These are phyloP conservation scores for Lophius piscatorius DNA, from an alignment of 2,113 vertebrate species.

Conservation along the genomic window DNA sequence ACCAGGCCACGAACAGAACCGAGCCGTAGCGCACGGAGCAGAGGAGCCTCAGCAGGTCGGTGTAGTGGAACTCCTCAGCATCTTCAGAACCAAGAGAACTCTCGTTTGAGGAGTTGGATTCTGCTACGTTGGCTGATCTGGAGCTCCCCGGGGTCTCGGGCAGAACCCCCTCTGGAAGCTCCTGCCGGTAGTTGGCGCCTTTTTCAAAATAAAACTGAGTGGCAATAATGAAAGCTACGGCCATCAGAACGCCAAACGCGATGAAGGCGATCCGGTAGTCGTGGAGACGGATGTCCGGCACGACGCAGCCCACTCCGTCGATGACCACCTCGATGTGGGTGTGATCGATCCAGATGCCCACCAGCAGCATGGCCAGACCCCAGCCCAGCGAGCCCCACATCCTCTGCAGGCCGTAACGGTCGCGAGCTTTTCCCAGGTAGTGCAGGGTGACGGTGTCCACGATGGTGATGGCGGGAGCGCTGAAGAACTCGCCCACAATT, in stretches of 20 bases:
- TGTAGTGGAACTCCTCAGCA: constrained; percentile 82
- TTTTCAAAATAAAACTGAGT: constrained; percentile 94
- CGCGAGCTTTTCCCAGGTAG: constrained; percentile 91
- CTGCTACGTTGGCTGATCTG: not conserved
- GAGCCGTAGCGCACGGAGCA: constrained; percentile 94
- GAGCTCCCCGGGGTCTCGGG: too few relatives aligned
- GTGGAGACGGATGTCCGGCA: constrained; percentile 82
- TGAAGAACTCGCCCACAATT: constrained; percentile 98
- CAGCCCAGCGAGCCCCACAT: constrained; percentile 99
- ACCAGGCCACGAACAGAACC: constrained; percentile 96
- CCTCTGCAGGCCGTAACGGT: constrained; percentile 94
- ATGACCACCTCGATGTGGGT: constrained; percentile 80
- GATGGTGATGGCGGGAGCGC: constrained; percentile 94
- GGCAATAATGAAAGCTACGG: constrained; percentile 87
- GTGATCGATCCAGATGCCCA: constrained; percentile 96
- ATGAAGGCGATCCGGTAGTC: constrained; percentile 97
- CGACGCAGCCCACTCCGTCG: constrained; percentile 82
- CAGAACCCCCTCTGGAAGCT: constrained; percentile 63
- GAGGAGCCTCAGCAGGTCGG: constrained; percentile 87
- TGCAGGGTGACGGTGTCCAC: constrained; percentile 97
- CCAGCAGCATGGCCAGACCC: constrained; percentile 94
- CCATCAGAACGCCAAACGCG: constrained; percentile 94
- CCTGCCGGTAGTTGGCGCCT: constrained; percentile 66
- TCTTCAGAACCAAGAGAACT: constrained; percentile 71
- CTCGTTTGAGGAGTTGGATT: constrained; percentile 34